Evolutionary conservation across 2,888 invertebrate species (phyloP).

Genomic region (Xestoiulus laeticollis): DNA sequence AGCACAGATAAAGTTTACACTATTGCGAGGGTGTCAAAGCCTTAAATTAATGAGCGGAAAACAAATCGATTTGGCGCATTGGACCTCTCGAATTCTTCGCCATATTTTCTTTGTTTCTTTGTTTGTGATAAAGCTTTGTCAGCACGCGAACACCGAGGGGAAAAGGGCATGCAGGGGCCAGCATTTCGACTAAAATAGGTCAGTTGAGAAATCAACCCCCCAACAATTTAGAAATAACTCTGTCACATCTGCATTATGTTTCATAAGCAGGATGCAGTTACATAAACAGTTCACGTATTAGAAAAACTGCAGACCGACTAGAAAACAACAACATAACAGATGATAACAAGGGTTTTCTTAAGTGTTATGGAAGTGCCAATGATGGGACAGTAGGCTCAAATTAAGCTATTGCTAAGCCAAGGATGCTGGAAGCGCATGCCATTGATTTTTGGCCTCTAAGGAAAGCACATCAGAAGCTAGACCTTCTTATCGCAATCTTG

Average conservation of each 20-base stretch:
- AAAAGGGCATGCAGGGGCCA: not conserved
- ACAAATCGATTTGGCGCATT: slow-evolving; percentile 28
- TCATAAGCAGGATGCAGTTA: not conserved
- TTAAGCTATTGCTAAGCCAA: slow-evolving; percentile 21
- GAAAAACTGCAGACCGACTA: not conserved
- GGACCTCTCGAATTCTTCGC: not conserved
- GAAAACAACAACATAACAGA: slow-evolving; percentile 9
- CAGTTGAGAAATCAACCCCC: slow-evolving; percentile 33
- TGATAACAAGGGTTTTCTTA: not conserved
- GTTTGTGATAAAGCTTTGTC: slow-evolving; percentile 1
- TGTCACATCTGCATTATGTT: slow-evolving; percentile 34
- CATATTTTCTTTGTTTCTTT: not conserved
- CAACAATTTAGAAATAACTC: slow-evolving; percentile 17
- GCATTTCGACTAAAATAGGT: not conserved
- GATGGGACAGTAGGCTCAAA: slow-evolving; percentile 32
- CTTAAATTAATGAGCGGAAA: slow-evolving; percentile 28
- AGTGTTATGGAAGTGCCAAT: slow-evolving; percentile 15
- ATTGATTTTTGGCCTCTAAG: not conserved
- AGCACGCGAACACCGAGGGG: not conserved
- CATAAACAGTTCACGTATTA: slow-evolving; percentile 27
- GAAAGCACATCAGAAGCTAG: not conserved
- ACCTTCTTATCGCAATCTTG: slow-evolving; percentile 8
- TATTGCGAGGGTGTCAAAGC: not conserved
- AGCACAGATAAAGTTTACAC: not conserved
- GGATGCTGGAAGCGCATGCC: not conserved